Evolutionary conservation across 2,888 invertebrate species (phyloP).

Genomic region (Acrocera orbiculus): DNA sequence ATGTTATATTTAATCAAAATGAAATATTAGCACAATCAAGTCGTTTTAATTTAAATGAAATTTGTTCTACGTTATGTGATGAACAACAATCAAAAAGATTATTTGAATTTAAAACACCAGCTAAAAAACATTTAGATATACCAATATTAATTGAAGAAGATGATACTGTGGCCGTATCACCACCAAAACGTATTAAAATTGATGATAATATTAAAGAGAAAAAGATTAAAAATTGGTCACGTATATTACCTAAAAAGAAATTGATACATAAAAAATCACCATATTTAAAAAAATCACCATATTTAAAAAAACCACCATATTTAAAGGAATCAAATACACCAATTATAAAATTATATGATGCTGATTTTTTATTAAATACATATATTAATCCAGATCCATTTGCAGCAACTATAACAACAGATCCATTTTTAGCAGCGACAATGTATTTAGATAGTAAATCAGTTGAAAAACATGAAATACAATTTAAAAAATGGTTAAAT

Average conservation of each 20-base stretch:
- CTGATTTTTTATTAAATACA: slow-evolving; percentile 25
- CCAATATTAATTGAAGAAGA: slow-evolving; percentile 2
- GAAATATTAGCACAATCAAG: slow-evolving; percentile 32
- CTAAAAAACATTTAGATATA: too few species aligned
- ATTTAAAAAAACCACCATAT: slow-evolving; percentile 23
- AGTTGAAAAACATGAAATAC: slow-evolving; percentile 47
- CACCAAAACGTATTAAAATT: slow-evolving; percentile 24
- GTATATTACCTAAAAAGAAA: slow-evolving; percentile 14
- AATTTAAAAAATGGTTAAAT: slow-evolving; percentile 66
- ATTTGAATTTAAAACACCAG: too few species aligned
- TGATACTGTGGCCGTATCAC: slow-evolving; percentile 18
- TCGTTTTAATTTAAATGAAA: slow-evolving; percentile 27
- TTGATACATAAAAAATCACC: too few species aligned
- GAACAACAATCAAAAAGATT: too few species aligned
- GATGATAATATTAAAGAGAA: slow-evolving; percentile 12
- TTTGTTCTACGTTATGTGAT: too few species aligned
- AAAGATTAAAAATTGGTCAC: background rate
- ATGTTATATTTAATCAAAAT: slow-evolving; percentile 24
- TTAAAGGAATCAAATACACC: too few species aligned
- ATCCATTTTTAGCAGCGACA: slow-evolving; percentile 47
- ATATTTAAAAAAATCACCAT: slow-evolving; percentile 18
- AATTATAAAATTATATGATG: slow-evolving; percentile 23
- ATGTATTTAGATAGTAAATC: slow-evolving; percentile 51
- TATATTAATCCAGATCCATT: slow-evolving; percentile 35
- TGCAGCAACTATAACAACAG: slow-evolving; percentile 37